Base-by-base conservation (phyloP, 2,797 vertebrate genomes). In the Myioborus melanocephalus region DNA sequence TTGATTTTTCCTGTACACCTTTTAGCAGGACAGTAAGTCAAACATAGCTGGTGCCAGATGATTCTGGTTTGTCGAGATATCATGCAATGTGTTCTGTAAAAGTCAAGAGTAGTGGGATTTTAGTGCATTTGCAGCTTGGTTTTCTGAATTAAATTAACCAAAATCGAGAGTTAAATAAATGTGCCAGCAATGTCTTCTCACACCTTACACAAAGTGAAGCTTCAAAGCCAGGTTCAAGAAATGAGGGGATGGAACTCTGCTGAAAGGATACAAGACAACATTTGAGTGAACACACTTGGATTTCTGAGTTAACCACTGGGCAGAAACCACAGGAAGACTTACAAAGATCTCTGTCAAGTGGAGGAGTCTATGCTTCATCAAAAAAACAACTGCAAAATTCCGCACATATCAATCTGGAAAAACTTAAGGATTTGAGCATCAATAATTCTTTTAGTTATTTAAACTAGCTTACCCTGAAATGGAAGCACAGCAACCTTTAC, bases 1-100 rank as follows among this genome's bases (percentile, higher is more conserved):
- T 86, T 93, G 95, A 97, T 96, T 97, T 97, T 96, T 80, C 77
- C 77, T 92, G 64, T 41, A 14, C 41, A 91, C 57, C 87, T 90
- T 72, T 66, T 91, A 96, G 53, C 77, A 94, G 30, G 12, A 96
- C 35, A 79, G 49, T 90, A 96, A 97, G 82, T 94, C 87, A 90
- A 93, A 94, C 69, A 78, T 2, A 76, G 72, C 63, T 94, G 94
- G 83, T 75, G n/a, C 37, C 71, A 87, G 68, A 49, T 83, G 73
- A 95, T 91, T 83, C 84, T 83, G 90, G 43, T 50, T 91, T 72
- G 43, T 86, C 65, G 83, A 93, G 87, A 69, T 64, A 86, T 65
- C 89, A 84, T 16, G 21, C 85, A 83, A 86, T 14, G 30, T 57
- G 80, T 63, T 56, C 72, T 60, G 60, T 61, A 85, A 80, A 95